Conservation (phyloP, 2,113 vertebrate species). For the Pagrus major region DNA sequence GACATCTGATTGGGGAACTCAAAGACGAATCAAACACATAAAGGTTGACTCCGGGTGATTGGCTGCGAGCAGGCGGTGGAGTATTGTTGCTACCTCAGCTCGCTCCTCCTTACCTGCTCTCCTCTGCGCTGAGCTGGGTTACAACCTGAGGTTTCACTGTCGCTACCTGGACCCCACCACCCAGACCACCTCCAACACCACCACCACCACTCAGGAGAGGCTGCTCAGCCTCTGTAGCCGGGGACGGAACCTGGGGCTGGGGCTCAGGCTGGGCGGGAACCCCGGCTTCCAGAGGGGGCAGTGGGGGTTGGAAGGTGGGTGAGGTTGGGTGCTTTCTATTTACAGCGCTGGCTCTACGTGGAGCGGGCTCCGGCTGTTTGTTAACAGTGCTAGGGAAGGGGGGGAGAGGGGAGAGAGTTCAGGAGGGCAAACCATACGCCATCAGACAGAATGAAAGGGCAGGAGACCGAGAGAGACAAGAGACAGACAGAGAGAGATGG, state of each 20-base stretch:
- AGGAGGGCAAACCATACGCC: conserved; percentile 76
- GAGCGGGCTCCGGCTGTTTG: conserved; percentile 91
- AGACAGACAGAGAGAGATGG: conserved; percentile 39
- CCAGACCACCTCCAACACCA: conserved; percentile 70
- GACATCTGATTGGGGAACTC: conserved; percentile 13
- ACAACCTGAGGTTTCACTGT: conserved; percentile 83
- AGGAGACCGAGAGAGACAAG: conserved; percentile 26
- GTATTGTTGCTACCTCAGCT: conserved; percentile 63
- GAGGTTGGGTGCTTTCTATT: conserved; percentile 94
- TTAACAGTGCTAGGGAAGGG: conserved; percentile 90
- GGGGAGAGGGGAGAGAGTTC: conserved; percentile 77
- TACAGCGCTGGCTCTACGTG: conserved; percentile 90
- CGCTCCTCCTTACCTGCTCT: conserved; percentile 92
- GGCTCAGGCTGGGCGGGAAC: conserved; percentile 71
- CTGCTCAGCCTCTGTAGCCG: conserved; percentile 83
- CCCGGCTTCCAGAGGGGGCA: conserved; percentile 87
- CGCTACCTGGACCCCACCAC: conserved; percentile 77
- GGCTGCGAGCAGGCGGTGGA: conserved; percentile 80
- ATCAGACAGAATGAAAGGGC: conserved; percentile 57
- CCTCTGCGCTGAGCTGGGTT: conserved; percentile 84
- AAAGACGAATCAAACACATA: conserved; percentile 55
- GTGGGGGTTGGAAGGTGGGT: conserved; percentile 92
- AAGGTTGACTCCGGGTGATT: conserved; percentile 71
- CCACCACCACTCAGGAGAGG: conserved; percentile 70
- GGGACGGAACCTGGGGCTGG: conserved; percentile 68